Percentiles rank a stretch among this genome's conserved stretches.
Evolutionary conservation across 2,888 invertebrate species (phyloP).

Genomic region (Eulithis prunata): DNA sequence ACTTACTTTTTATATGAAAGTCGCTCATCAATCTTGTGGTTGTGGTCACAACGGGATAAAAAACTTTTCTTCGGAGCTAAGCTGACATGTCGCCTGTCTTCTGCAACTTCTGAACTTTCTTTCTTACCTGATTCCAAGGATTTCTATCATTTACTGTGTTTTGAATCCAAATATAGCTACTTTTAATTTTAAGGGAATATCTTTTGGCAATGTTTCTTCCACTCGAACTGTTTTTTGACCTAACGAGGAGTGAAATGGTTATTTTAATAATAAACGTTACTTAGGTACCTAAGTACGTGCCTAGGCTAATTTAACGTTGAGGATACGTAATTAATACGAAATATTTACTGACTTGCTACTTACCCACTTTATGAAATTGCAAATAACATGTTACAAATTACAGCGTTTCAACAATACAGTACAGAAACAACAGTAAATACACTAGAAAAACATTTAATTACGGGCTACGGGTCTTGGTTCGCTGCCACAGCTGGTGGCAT

Average conservation of each 20-base stretch:
- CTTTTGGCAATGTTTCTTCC: too few relatives aligned
- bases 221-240: too few relatives aligned
- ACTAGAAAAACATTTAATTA: neutral
- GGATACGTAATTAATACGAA: too few relatives aligned
- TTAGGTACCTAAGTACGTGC: too few relatives aligned
- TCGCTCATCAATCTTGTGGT: conserved; percentile 28
- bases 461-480: neutral
- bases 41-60: conserved; percentile 19
- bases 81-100: conserved; percentile 21
- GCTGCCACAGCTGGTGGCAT: neutral
- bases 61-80: conserved; percentile 17
- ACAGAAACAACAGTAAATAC: neutral
- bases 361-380: neutral
- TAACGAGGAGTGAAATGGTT: too few relatives aligned
- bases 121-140: conserved; percentile 6
- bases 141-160: neutral
- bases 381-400: neutral
- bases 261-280: too few relatives aligned
- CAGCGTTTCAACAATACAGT: neutral
- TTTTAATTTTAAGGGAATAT: too few relatives aligned
- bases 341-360: neutral
- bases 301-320: too few relatives aligned
- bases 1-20: neutral
- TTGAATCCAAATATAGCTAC: too few relatives aligned
- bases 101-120: conserved; percentile 13